Evolutionary conservation across 2,888 invertebrate genomes (phyloP).

Genomic region (Gastracanthus pulcherrimus): DNA sequence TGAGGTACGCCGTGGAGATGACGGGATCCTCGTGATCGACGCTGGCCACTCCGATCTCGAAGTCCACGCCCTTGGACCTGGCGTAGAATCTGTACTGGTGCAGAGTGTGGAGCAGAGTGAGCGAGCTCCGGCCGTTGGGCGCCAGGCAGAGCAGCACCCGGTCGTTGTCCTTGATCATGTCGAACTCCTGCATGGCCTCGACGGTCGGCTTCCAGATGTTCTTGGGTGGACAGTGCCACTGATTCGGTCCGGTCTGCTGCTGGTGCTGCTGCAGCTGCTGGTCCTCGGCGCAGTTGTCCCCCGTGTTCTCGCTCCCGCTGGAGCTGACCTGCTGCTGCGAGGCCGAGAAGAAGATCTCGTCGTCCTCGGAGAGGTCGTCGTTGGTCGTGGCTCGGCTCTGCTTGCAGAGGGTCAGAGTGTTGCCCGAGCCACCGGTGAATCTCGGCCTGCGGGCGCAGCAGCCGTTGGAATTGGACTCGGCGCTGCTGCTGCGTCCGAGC

Average conservation of each 20-base stretch:
- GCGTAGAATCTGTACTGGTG: conserved; percentile 91
- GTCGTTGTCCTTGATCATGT: conserved; percentile 91
- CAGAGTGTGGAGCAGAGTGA: conserved; percentile 90
- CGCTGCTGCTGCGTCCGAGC: conserved; percentile 72
- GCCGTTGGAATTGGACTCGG: conserved; percentile 71
- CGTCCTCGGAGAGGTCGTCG: conserved; percentile 74
- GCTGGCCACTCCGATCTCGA: conserved; percentile 86
- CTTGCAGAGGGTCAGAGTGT: conserved; percentile 60
- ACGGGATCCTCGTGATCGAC: conserved; percentile 85
- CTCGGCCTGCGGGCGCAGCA: conserved; percentile 62
- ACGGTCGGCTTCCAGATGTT: conserved; percentile 89
- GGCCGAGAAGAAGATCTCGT: conserved; percentile 63
- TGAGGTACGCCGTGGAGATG: conserved; percentile 80
- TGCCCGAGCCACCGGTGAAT: not conserved
- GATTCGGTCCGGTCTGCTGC: conserved; percentile 61
- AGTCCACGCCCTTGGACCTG: conserved; percentile 86
- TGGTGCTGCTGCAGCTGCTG: conserved; percentile 59
- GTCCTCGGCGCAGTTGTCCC: conserved; percentile 68
- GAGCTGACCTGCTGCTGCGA: conserved; percentile 56
- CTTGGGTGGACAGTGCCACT: conserved; percentile 89
- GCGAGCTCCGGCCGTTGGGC: conserved; percentile 85
- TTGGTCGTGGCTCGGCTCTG: conserved; percentile 61
- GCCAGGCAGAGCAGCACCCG: conserved; percentile 91
- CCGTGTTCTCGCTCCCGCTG: conserved; percentile 45
- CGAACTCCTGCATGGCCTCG: conserved; percentile 89